Percentiles rank a stretch among this genome's conserved stretches.
Conservation (phyloP, 2,888 invertebrate species). For the Pyrrhia umbra region DNA sequence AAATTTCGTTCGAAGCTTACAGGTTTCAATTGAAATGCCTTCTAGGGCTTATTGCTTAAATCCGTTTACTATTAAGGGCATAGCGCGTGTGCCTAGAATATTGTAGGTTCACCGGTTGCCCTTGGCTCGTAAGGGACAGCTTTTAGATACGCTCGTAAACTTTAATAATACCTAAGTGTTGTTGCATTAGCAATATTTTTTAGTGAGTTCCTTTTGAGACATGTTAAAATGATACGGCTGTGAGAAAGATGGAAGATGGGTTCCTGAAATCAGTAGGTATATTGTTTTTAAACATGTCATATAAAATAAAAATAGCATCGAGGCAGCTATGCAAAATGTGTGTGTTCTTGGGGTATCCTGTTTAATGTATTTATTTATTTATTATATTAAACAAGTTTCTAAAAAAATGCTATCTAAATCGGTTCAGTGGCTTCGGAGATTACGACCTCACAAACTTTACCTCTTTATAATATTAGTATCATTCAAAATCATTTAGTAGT, state of each 20-base stretch:
- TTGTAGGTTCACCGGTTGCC: slow-evolving; percentile 70
- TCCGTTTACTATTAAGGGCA: slow-evolving; percentile 74
- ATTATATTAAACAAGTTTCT: not conserved
- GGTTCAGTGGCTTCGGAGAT: too few relatives aligned
- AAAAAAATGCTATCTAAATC: too few relatives aligned
- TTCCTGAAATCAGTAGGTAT: too few relatives aligned
- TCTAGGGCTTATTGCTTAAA: slow-evolving; percentile 71
- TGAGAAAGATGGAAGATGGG: too few relatives aligned
- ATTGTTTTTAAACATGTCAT: not conserved
- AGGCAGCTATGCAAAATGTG: not conserved
- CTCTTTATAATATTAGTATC: too few relatives aligned
- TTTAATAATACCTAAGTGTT: slow-evolving; percentile 49
- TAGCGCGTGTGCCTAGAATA: slow-evolving; percentile 54
- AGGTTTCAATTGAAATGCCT: slow-evolving; percentile 54
- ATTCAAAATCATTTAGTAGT: too few relatives aligned
- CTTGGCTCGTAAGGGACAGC: slow-evolving; percentile 72
- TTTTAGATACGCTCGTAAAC: slow-evolving; percentile 66
- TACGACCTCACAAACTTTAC: too few relatives aligned
- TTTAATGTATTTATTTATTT: not conserved
- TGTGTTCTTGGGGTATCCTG: too few relatives aligned
- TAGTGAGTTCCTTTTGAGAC: not conserved
- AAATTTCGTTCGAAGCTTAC: slow-evolving; percentile 30
- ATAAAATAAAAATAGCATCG: not conserved
- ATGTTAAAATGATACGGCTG: too few relatives aligned
- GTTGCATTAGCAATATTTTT: slow-evolving; percentile 51